Evolutionary conservation across 1,140 invertebrate genomes (phyloP).

Genomic region (Megalonaias nervosa): DNA sequence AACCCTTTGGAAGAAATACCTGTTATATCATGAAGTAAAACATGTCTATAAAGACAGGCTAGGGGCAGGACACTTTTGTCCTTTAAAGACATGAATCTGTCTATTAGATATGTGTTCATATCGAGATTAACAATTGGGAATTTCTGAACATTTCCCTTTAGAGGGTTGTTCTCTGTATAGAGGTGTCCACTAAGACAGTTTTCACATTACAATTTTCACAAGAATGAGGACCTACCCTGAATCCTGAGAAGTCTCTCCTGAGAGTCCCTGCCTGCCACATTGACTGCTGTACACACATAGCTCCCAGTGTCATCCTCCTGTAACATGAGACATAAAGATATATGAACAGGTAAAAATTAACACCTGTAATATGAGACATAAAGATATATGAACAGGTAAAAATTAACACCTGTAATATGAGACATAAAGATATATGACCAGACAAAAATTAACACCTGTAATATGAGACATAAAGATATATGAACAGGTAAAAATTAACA

Average conservation of each 20-base stretch:
- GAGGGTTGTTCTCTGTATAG: no score
- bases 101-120: no score
- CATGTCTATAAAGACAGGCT: no score
- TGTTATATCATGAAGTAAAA: no score
- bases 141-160: no score
- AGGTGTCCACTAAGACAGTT: no score
- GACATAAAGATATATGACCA: neutral
- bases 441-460: neutral
- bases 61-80: no score
- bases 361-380: constrained; percentile 41
- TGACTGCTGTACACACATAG: constrained; percentile 69
- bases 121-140: no score
- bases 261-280: constrained; percentile 65
- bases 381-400: neutral
- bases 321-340: constrained; percentile 10
- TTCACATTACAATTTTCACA: no score
- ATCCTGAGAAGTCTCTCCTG: constrained; percentile 66
- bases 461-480: neutral
- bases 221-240: constrained; percentile 53
- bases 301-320: constrained; percentile 66
- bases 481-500: no score
- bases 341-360: neutral
- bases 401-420: constrained; percentile 40
- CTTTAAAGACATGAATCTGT: no score
- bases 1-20: no score